Evolutionary conservation across 2,113 vertebrate species (phyloP), one percentile per base, ranked within the genome.

Genomic region (Cyprinus carpio): DNA sequence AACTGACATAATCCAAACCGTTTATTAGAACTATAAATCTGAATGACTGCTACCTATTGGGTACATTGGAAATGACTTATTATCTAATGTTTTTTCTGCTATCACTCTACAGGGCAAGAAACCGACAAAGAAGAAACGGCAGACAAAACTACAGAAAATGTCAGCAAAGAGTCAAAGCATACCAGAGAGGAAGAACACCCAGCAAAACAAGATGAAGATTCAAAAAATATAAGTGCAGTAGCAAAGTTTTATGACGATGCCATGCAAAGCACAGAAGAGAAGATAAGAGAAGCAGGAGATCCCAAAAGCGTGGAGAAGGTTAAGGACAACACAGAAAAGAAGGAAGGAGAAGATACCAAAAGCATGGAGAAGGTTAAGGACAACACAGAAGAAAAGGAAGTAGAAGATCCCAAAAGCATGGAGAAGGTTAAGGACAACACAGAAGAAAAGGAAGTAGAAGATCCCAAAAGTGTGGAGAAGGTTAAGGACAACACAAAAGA

Each of bases 81-180:
- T 13, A n/a, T 15, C n/a, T 72, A 60, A 72, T 18, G 13, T 80
- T n/a, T 75, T 49, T 4, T 40, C 84, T 77, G 34, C 69, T 75
- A 34, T 82, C 27, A 81, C 37, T 82, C 65, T 25, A 34, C 40
- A 89, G 87, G 43, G 10, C 54, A 1, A 60, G 81, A 11, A 20
- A 13, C 46, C 31, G 6, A 81, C 4, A 13, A 81, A 46, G 79
- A 86, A 40, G 81, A 86, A 65, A 62, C 46, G 49, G 84, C 56
- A 71, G 71, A 72, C 54, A 87, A 84, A 27, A 12, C 75, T 29
- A 75, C 18, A 62, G 82, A 46, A 29, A 85, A 88, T 11, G 72
- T 67, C 1, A 23, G 67, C 8, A 75, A 37, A 9, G 85, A 62
- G 40, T 83, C 78, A 81, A 83, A 85, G 12, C 76, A 87, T 54